Evolutionary conservation across 2,113 vertebrate species (phyloP).

Genomic region (Columbina picui): DNA sequence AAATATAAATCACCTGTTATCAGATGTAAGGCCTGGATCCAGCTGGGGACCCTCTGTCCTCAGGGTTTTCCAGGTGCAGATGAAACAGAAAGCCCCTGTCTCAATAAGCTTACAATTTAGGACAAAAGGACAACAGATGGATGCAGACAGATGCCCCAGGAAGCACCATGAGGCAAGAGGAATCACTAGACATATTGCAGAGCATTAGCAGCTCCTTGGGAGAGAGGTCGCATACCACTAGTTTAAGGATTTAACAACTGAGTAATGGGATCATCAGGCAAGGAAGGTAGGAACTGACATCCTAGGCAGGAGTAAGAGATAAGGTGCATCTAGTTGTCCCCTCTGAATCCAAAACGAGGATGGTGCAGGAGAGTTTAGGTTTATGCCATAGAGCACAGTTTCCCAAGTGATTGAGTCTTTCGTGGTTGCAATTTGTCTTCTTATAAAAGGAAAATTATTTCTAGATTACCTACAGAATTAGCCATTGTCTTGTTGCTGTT

Average conservation of each 20-base stretch:
- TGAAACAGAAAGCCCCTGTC: neutral
- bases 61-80: neutral
- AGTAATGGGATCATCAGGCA: neutral
- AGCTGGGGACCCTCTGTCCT: neutral
- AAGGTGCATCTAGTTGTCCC: neutral
- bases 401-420: neutral
- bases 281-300: neutral
- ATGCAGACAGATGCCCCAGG: neutral
- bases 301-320: neutral
- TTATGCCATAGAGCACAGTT: neutral
- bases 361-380: neutral
- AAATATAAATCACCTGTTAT: neutral
- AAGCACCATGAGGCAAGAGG: neutral
- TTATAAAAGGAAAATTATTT: conserved; percentile 1
- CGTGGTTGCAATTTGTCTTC: neutral
- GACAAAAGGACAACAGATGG: neutral
- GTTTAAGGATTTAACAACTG: neutral
- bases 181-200: neutral
- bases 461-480: neutral
- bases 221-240: neutral
- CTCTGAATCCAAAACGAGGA: neutral
- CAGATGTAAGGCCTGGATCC: neutral
- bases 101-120: neutral
- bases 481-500: neutral
- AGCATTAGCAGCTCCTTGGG: neutral